These are phyloP conservation scores for Macrobrachium nipponense DNA, from an alignment of 1,140 invertebrate species.

Conservation along the genomic window DNA sequence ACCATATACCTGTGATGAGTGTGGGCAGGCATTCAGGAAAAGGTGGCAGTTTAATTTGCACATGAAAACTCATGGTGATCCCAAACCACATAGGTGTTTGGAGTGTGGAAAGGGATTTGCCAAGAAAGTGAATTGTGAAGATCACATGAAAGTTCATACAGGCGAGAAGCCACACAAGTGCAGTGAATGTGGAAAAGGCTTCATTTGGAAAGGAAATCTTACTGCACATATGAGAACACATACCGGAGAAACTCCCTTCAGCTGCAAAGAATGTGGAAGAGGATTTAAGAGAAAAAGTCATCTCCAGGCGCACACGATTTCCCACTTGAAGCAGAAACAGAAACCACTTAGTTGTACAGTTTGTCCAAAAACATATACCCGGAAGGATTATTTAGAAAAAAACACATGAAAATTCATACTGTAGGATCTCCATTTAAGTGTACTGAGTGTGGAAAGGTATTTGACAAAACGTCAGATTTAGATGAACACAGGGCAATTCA, in stretches of 20 bases:
- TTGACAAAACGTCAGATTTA: not conserved
- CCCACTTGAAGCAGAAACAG: not conserved
- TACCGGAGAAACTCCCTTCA: not conserved
- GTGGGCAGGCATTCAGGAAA: slow-evolving; percentile 5
- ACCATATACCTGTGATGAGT: not conserved
- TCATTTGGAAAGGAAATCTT: not conserved
- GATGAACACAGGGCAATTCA: not conserved
- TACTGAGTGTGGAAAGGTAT: not conserved
- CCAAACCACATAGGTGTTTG: not conserved
- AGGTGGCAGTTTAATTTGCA: not conserved
- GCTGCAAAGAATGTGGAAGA: not conserved
- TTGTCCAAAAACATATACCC: not conserved
- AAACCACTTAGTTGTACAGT: not conserved
- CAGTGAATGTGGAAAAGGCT: not conserved
- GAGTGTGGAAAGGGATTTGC: not conserved
- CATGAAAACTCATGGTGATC: not conserved
- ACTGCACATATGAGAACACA: not conserved
- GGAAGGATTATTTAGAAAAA: not conserved
- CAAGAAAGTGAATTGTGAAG: not conserved
- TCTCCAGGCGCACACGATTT: not conserved
- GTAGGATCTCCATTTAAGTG: not conserved
- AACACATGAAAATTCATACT: not conserved
- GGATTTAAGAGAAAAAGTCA: not conserved
- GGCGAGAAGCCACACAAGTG: not conserved
- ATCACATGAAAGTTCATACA: not conserved